Evolutionary conservation across 1,140 invertebrate genomes (phyloP), one percentile per base, ranked within the genome.

Genomic region (Brachionus plicatilis): DNA sequence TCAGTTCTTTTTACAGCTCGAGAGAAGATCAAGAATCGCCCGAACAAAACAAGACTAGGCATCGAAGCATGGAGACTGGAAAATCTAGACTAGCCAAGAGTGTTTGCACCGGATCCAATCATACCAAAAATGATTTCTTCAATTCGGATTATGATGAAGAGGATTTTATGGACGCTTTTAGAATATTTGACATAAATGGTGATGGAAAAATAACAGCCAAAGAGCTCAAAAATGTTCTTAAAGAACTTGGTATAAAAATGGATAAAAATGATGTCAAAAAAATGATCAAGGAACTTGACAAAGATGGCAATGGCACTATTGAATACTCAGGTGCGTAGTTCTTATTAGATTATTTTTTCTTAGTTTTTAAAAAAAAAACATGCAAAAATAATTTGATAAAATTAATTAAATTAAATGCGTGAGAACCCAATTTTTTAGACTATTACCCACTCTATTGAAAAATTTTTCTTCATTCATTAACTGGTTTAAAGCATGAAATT

Each of bases 161-260:
- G 24, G 79, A 82, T 47, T 82, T 82, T 17, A 82, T 82, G 27
- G 79, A 82, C 27, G 79, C 79, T 9, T 82, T 82, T 29, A 60
- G 79, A 60, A 45, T 82, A 12, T 82, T 82, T 45, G 79, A 82
- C 43, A 43, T 65, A 20, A 65, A 82, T 68, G 79, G 79, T 29
- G 79, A 82, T 47, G 79, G 79, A n/a, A 43, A 47, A 82, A 82
- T 82, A 65, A 82, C 79, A 45, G 79, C 79, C 50, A 82, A 82
- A 65, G 79, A 82, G 79, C 53, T 82, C 2, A 82, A 82, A 43
- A 82, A 82, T 68, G 79, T 82, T 37, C 20, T 82, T 12, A 82
- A 82, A 66, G 79, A 82, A 27, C 53, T 82, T 4, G 79, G 79
- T 41, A 82, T 82, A 9, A 82, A 82, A 47, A 82, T 82, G 79